Evolutionary conservation across 2,113 vertebrate species (phyloP), one percentile per base, ranked within the genome.

Genomic region (Chlamydotis undulata): DNA sequence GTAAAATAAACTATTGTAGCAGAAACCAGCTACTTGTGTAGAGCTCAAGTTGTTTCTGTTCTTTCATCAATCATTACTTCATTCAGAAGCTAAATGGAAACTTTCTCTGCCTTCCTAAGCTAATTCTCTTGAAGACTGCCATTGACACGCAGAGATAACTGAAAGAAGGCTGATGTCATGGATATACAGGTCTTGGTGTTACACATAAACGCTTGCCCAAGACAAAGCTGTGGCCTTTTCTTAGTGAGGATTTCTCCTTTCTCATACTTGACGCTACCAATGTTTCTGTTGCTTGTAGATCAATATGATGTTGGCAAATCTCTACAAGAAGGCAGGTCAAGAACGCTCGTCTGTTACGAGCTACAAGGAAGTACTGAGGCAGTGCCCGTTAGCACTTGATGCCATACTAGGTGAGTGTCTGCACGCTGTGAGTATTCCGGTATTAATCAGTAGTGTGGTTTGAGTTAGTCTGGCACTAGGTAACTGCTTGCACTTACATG

Each of bases 281-380:
- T 13, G 0, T 60, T 77, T 92, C 89, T 97, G 8, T 92, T 95
- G 82, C 56, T 33, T 95, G 59, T 78, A 99, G 99, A 99, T 99
- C 98, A 99, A 99, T 91, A 99, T 99, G 99, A 99, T 99, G 99
- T 87, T 99, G 88, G 99, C 99, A 29, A 99, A 99, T 87, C 97
- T 99, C 21, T 99, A 99, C 97, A 99, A 99, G 97, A 99, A 99
- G 81, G 99, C 99, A 1, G 99, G 99, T 50, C 99, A 99, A 95
- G 99, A 99, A 55, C 99, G 99, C 18, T 99, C 99, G 26, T 99
- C 99, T 2, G 99, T 99, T 84, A 99, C 99, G 0, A 99, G 99
- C 97, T 99, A 99, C 97, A 99, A 99, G 80, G 99, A 99, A 68
- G 99, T 99, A n/a, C 98, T 99, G 92, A 98, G 99, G 65, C 99